Percentiles rank a stretch among this genome's conserved stretches.
Evolutionary conservation across 2,113 vertebrate species (phyloP).

Genomic region (Shinisaurus crocodilurus): DNA sequence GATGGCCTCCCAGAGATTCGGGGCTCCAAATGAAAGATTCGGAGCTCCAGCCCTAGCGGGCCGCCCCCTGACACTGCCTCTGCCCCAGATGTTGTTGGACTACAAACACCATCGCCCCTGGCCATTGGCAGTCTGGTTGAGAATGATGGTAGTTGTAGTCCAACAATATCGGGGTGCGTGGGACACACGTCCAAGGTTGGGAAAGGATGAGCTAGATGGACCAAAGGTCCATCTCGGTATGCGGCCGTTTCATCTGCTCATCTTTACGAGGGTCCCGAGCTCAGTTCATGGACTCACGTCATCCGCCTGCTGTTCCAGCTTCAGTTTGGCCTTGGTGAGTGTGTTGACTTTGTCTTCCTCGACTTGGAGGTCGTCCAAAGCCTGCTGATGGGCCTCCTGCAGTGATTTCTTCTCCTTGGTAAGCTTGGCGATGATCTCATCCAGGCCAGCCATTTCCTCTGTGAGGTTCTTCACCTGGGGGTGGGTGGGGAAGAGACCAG

Average conservation of each 20-base stretch:
- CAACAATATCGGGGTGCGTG: too few species aligned
- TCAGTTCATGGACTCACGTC: conserved; percentile 78
- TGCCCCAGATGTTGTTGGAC: neutral
- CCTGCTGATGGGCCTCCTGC: conserved; percentile 94
- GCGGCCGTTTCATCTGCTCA: too few species aligned
- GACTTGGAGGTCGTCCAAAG: conserved; percentile 92
- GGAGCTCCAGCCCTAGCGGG: too few species aligned
- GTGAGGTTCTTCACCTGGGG: conserved; percentile 92
- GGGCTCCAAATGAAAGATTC: too few species aligned
- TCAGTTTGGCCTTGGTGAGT: conserved; percentile 88
- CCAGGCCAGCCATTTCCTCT: conserved; percentile 93
- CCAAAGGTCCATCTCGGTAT: too few species aligned
- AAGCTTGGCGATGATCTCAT: conserved; percentile 90
- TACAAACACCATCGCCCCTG: neutral
- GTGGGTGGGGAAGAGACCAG: too few species aligned
- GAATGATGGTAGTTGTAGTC: neutral
- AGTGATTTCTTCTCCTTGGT: conserved; percentile 94
- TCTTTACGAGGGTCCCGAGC: neutral
- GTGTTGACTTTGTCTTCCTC: conserved; percentile 95
- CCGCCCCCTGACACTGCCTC: too few species aligned
- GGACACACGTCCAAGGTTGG: too few species aligned
- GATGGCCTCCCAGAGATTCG: too few species aligned
- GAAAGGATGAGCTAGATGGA: neutral
- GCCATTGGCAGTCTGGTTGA: neutral
- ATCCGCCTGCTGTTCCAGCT: conserved; percentile 93